phyloP scores from a whole-genome alignment of 2,797 vertebrate species.

The Phrynocephalus guinanensis region DNA sequence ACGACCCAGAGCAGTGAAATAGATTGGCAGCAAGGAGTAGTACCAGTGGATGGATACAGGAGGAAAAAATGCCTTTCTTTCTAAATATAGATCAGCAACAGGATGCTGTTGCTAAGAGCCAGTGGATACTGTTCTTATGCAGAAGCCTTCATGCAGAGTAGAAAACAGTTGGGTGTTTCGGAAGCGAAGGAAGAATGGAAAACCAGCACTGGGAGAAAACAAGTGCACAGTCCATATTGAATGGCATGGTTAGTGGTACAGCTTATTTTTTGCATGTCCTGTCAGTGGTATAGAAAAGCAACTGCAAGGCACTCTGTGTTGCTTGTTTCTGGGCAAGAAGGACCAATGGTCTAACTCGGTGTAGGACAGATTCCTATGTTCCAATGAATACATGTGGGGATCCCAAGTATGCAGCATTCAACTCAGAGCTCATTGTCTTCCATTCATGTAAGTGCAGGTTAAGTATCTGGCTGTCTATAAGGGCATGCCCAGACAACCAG shows the following conservation, averaged over 20 bases:
- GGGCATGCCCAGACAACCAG: neutral
- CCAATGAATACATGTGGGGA: no score
- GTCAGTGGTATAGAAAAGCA: no score
- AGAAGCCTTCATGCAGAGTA: neutral
- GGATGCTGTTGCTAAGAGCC: conserved; percentile 23
- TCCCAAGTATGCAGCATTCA: neutral
- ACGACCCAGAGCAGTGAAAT: neutral
- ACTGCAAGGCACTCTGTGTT: neutral
- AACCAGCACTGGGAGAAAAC: neutral
- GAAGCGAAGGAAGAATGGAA: neutral
- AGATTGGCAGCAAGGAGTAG: neutral
- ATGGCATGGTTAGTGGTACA: neutral
- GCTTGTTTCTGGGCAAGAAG: no score
- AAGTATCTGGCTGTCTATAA: neutral
- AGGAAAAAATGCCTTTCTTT: neutral
- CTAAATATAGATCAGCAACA: conserved; percentile 13
- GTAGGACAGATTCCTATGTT: no score
- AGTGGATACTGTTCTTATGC: neutral
- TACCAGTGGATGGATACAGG: neutral
- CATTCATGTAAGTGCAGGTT: neutral
- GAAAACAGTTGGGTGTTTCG: neutral
- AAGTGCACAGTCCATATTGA: neutral
- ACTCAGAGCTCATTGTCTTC: neutral
- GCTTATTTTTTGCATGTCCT: no score
- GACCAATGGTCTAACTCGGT: no score